A percentile compares a stretch with the other conserved stretches of the same genome.
Conservation (phyloP, 2,888 invertebrate genomes). For the Acheta domesticus region DNA sequence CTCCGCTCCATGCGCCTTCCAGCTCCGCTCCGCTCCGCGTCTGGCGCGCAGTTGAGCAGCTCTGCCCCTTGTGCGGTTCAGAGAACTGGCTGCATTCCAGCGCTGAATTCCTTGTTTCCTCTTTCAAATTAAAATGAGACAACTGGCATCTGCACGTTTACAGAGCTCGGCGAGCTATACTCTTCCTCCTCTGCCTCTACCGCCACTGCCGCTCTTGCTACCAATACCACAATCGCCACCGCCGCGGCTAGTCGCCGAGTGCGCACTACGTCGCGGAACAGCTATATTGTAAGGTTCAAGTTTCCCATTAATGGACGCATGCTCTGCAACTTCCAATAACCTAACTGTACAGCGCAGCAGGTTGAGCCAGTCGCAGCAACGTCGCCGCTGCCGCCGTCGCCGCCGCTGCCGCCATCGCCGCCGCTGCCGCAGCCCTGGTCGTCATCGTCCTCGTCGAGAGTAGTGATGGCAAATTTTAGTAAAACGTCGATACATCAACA, state of each 20-base stretch:
- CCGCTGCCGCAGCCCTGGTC: too few species aligned
- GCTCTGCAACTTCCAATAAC: constrained; percentile 18
- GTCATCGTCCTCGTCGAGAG: too few species aligned
- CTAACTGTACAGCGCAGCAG: constrained; percentile 18
- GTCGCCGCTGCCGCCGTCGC: too few species aligned
- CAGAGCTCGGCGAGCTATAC: too few species aligned
- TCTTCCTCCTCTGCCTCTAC: too few species aligned
- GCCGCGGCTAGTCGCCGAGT: neutral
- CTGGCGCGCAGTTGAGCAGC: neutral
- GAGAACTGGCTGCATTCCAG: neutral
- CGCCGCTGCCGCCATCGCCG: too few species aligned
- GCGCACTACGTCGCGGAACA: neutral
- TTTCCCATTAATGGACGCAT: neutral
- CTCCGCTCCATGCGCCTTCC: too few species aligned
- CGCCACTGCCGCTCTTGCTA: too few species aligned
- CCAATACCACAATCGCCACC: too few species aligned
- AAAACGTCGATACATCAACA: too few species aligned
- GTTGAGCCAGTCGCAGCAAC: neutral
- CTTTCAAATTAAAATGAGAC: neutral
- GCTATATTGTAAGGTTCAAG: constrained; percentile 4
- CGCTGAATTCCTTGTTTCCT: neutral
- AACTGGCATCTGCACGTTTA: neutral
- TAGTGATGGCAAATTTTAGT: too few species aligned
- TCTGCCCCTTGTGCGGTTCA: neutral
- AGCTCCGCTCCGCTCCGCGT: neutral